Evolutionary conservation across 1,140 invertebrate genomes (phyloP).

Genomic region (Drosophila melanogaster): Release_6_plus_ISO1_MT NT_037436.4:2225501-2226000

Average conservation of each 20-base stretch:
- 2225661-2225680: slow-evolving; percentile 23
- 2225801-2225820: slow-evolving; percentile 27
- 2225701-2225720: slow-evolving; percentile 12
- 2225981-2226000: slow-evolving; percentile 63
- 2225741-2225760: slow-evolving; percentile 23
- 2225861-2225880: slow-evolving; percentile 25
- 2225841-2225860: slow-evolving; percentile 32
- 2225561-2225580: slow-evolving; percentile 7
- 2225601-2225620: slow-evolving; percentile 37
- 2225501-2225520: slow-evolving; percentile 16
- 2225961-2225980: slow-evolving; percentile 37
- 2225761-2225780: slow-evolving; percentile 20
- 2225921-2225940: slow-evolving; percentile 71
- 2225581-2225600: slow-evolving; percentile 8
- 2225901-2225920: slow-evolving; percentile 42
- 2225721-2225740: slow-evolving; percentile 42
- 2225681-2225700: slow-evolving; percentile 25
- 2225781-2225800: slow-evolving; percentile 41
- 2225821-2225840: slow-evolving; percentile 23
- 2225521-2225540: slow-evolving; percentile 34
- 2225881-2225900: slow-evolving; percentile 34
- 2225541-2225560: slow-evolving; percentile 32
- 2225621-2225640: slow-evolving; percentile 20
- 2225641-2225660: slow-evolving; percentile 19
- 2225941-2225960: slow-evolving; percentile 80